Evolutionary conservation across 2,888 invertebrate genomes (phyloP).

Genomic region (Hydropsyche betteni): DNA sequence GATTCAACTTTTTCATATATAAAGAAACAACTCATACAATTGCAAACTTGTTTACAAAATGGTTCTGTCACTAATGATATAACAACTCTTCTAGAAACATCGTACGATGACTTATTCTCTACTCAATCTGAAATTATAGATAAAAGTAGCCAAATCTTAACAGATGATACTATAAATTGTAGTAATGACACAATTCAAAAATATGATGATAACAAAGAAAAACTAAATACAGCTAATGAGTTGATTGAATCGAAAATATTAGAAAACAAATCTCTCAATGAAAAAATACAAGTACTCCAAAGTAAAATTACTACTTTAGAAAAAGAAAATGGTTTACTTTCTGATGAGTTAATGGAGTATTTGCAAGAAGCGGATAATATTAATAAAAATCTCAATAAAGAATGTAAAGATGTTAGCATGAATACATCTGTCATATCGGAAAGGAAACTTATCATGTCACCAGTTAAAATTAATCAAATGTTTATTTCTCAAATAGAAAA

Average conservation of each 20-base stretch:
- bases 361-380: slow-evolving; percentile 66
- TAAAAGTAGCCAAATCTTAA: background rate
- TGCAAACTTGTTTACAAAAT: slow-evolving; percentile 41
- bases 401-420: background rate
- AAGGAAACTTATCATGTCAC: background rate
- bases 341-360: slow-evolving; percentile 68
- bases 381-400: slow-evolving; percentile 53
- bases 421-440: slow-evolving; percentile 1
- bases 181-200: background rate
- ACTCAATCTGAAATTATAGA: background rate
- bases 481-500: background rate
- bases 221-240: background rate
- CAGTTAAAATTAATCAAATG: background rate
- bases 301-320: background rate
- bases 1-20: slow-evolving; percentile 40
- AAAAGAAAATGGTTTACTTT: slow-evolving; percentile 66
- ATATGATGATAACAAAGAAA: background rate
- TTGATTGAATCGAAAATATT: background rate
- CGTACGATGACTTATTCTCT: background rate
- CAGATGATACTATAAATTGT: background rate
- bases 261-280: too few species aligned
- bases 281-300: background rate
- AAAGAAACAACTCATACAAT: slow-evolving; percentile 28
- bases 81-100: background rate
- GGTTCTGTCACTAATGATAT: background rate